Conservation (phyloP, 2,888 invertebrate species). For the Ypsolopha scabrella region DNA sequence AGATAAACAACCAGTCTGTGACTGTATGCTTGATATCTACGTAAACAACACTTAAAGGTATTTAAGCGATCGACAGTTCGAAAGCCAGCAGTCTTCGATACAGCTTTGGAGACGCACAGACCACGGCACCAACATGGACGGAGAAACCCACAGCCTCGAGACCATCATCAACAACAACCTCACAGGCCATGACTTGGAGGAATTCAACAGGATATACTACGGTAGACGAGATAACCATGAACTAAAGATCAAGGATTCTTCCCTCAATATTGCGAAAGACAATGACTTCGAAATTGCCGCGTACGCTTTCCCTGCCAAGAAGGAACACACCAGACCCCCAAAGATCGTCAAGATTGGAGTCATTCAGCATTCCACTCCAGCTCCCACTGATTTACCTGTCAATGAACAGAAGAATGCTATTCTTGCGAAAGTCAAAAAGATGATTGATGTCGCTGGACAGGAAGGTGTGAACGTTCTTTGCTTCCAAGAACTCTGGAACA, state of each 20-base stretch:
- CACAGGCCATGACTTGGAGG: conserved; percentile 48
- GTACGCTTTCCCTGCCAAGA: conserved; percentile 56
- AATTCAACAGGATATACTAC: conserved; percentile 59
- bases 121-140: conserved; percentile 37
- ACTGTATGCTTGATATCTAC: conserved; percentile 20
- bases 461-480: conserved; percentile 92
- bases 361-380: conserved; percentile 88
- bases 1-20: conserved; percentile 9
- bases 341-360: conserved; percentile 86
- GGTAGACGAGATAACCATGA: conserved; percentile 49
- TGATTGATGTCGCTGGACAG: conserved; percentile 85
- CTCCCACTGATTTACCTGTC: conserved; percentile 83
- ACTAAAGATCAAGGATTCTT: conserved; percentile 51
- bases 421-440: conserved; percentile 79
- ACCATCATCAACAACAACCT: conserved; percentile 53
- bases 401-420: conserved; percentile 85
- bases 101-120: conserved; percentile 9
- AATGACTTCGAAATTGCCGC: conserved; percentile 66
- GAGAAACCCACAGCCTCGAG: conserved; percentile 56
- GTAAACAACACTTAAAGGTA: conserved; percentile 25
- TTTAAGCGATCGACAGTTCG: conserved; percentile 31
- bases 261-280: conserved; percentile 65
- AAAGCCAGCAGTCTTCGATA: conserved; percentile 25
- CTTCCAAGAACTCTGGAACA: conserved; percentile 98
- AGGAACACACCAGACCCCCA: conserved; percentile 71